These are phyloP conservation scores for Moxostoma hubbsi DNA, from an alignment of 2,797 vertebrate species.

Conservation along the genomic window DNA sequence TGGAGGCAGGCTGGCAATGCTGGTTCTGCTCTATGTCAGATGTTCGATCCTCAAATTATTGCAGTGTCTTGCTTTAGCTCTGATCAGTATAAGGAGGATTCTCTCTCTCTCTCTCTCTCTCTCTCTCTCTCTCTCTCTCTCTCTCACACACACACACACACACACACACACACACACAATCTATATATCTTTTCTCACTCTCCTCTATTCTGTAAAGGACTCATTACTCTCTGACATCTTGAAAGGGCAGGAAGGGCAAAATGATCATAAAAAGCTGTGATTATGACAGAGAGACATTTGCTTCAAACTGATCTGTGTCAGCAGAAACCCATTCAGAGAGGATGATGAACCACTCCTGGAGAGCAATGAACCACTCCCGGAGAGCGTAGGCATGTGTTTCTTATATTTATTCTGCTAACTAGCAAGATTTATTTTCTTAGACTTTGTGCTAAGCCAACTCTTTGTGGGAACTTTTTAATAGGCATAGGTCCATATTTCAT, in stretches of 20 bases:
- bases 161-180: conserved; percentile 50
- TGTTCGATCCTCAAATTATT: not conserved
- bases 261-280: conserved; percentile 79
- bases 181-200: conserved; percentile 4
- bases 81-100: conserved; percentile 3
- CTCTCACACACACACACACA: too few species aligned
- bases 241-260: conserved; percentile 79
- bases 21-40: not conserved
- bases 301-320: conserved; percentile 75
- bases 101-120: not conserved
- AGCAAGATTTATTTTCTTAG: conserved; percentile 15
- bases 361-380: conserved; percentile 22
- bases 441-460: not conserved
- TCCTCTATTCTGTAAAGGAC: conserved; percentile 68
- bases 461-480: conserved; percentile 36
- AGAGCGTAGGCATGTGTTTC: conserved; percentile 15
- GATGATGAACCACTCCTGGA: conserved; percentile 33
- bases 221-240: conserved; percentile 77
- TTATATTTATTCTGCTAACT: conserved; percentile 31
- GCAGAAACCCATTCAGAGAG: conserved; percentile 57
- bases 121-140: too few species aligned
- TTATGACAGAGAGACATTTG: conserved; percentile 76
- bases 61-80: not conserved
- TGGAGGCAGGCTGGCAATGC: not conserved
- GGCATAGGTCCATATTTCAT: conserved; percentile 49